Evolutionary conservation across 2,797 vertebrate genomes (phyloP).

Genomic region (Lagocephalus sceleratus): DNA sequence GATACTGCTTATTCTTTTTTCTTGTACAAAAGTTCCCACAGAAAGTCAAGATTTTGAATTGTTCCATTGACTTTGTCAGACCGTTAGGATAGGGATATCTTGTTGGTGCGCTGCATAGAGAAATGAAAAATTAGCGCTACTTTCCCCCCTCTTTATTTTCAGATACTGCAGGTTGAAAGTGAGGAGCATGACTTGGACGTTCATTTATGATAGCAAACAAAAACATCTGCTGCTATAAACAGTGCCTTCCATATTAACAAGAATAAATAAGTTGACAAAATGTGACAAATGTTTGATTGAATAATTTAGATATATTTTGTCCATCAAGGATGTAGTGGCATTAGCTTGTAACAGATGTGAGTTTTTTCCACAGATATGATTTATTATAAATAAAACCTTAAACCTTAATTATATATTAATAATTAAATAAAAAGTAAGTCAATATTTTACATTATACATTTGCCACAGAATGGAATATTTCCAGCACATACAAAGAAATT

Average conservation of each 20-base stretch:
- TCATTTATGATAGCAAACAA: neutral
- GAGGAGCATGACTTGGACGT: too few species aligned
- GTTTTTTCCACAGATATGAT: too few species aligned
- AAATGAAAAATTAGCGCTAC: neutral
- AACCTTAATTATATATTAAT: neutral
- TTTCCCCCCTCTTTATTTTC: too few species aligned
- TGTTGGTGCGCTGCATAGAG: too few species aligned
- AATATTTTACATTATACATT: conserved; percentile 7
- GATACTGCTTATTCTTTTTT: too few species aligned
- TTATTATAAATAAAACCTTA: too few species aligned
- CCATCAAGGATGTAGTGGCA: neutral
- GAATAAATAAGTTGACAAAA: neutral
- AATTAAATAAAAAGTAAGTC: neutral
- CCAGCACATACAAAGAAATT: conserved; percentile 7
- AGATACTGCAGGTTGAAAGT: too few species aligned
- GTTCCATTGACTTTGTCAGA: too few species aligned
- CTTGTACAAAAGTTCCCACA: too few species aligned
- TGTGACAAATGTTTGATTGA: conserved; percentile 2
- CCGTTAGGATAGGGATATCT: too few species aligned
- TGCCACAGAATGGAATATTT: conserved; percentile 13
- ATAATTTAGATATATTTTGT: conserved; percentile 4
- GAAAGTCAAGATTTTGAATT: too few species aligned
- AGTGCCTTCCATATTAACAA: neutral
- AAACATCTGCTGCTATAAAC: neutral
- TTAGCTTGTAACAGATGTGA: neutral